A percentile compares a stretch with the other conserved stretches of the same genome.
phyloP scores from a whole-genome alignment of 2,797 vertebrate species.

The Malurus leucopterus region DNA sequence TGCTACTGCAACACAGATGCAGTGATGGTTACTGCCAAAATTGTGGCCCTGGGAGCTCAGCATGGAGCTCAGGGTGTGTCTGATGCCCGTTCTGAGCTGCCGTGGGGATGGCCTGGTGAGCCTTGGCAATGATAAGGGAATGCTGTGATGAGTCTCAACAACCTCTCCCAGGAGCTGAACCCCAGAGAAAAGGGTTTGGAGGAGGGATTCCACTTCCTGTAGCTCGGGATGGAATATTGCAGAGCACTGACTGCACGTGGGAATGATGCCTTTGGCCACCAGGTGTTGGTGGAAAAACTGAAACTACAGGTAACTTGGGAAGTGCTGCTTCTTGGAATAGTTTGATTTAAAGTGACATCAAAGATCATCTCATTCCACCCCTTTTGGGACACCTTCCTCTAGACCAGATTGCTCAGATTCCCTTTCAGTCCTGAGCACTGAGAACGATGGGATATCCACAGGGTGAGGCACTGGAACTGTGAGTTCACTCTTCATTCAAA shows the following conservation, averaged over 20 bases:
- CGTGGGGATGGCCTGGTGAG: neutral
- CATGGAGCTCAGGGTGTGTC: neutral
- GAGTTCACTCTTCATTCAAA: neutral
- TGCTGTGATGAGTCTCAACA: neutral
- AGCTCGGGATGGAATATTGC: neutral
- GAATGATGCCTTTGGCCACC: neutral
- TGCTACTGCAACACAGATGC: conserved; percentile 58
- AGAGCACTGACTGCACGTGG: neutral
- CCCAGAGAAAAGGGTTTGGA: neutral
- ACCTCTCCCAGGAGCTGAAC: neutral
- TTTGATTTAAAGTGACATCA: neutral
- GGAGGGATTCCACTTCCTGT: neutral
- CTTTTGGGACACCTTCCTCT: neutral
- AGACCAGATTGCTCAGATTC: neutral
- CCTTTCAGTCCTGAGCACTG: neutral
- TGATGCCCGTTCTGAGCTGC: neutral
- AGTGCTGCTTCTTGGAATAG: neutral
- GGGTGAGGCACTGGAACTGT: neutral
- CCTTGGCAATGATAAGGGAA: neutral
- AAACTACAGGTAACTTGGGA: neutral
- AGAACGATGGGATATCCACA: neutral
- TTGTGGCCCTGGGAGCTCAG: neutral
- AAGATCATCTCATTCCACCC: neutral
- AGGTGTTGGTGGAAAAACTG: accelerated
- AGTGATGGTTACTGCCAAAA: neutral